phyloP scores from a whole-genome alignment of 2,113 vertebrate species.

The Electrona antarctica region DNA sequence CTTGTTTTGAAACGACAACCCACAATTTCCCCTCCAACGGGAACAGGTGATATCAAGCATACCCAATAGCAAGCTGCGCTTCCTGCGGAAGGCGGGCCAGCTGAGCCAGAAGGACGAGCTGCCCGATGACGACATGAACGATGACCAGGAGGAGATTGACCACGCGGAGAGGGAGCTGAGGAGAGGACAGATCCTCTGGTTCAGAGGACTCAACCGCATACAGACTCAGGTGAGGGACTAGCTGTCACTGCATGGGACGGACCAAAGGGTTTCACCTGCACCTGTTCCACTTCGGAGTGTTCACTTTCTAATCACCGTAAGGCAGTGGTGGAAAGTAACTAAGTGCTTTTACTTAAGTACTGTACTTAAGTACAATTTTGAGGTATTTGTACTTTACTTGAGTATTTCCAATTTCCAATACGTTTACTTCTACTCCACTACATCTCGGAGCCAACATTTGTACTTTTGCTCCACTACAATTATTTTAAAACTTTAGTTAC shows the following conservation, averaged over 20 bases:
- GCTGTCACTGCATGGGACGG: not conserved
- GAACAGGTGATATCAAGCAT: conserved; percentile 91
- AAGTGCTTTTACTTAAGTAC: too few relatives aligned
- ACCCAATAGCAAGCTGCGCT: conserved; percentile 93
- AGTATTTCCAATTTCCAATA: too few relatives aligned
- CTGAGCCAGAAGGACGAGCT: conserved; percentile 92
- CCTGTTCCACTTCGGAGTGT: not conserved
- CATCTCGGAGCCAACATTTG: too few relatives aligned
- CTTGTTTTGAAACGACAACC: not conserved
- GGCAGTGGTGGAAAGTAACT: too few relatives aligned
- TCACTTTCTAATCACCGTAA: too few relatives aligned
- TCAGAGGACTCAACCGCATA: conserved; percentile 96
- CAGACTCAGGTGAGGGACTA: conserved; percentile 91
- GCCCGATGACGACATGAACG: conserved; percentile 92
- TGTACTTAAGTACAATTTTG: too few relatives aligned
- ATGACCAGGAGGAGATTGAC: conserved; percentile 97
- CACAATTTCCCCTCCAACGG: conserved; percentile 25
- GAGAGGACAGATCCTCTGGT: conserved; percentile 98
- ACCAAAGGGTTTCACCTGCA: not conserved
- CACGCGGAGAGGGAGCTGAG: conserved; percentile 95
- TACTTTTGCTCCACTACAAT: too few relatives aligned
- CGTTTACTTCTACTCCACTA: too few relatives aligned
- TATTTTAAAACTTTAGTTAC: too few relatives aligned
- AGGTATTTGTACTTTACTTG: too few relatives aligned
- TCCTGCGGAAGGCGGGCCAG: conserved; percentile 92